Evolutionary conservation across 2,888 invertebrate genomes (phyloP).

Genomic region (Schizaphis graminum): DNA sequence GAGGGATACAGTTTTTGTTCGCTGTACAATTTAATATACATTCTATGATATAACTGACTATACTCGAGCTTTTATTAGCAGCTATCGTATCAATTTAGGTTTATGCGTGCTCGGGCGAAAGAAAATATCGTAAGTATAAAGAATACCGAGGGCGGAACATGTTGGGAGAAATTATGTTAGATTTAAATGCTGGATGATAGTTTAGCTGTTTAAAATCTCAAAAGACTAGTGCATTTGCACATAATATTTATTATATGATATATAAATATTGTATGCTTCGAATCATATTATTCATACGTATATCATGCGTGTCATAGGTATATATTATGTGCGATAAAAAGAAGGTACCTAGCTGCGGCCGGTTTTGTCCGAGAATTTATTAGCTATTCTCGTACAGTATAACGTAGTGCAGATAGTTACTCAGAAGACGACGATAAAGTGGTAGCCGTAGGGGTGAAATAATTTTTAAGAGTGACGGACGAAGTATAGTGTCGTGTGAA

Average conservation of each 20-base stretch:
- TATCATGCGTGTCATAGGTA: too few species aligned
- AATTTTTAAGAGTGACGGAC: neutral
- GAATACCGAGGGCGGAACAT: neutral
- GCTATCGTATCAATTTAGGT: neutral
- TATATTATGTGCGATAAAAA: neutral
- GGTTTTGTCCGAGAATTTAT: neutral
- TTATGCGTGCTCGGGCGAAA: neutral
- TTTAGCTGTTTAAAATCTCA: neutral
- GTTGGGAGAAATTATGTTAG: neutral
- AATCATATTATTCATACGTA: neutral
- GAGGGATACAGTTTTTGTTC: neutral
- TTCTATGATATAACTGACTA: neutral
- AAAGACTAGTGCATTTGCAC: neutral
- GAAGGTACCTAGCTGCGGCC: neutral
- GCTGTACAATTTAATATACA: slow-evolving; percentile 2
- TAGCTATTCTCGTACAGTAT: neutral
- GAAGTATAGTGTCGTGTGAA: neutral
- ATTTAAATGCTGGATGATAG: neutral
- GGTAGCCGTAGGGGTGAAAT: neutral
- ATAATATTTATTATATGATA: neutral
- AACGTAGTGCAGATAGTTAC: neutral
- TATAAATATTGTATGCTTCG: neutral
- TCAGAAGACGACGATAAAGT: neutral
- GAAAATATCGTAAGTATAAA: neutral
- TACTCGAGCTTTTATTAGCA: neutral